Evolutionary conservation across 2,113 vertebrate genomes (phyloP), one percentile per base, ranked within the genome.

Genomic region (Puntigrus tetrazona): DNA sequence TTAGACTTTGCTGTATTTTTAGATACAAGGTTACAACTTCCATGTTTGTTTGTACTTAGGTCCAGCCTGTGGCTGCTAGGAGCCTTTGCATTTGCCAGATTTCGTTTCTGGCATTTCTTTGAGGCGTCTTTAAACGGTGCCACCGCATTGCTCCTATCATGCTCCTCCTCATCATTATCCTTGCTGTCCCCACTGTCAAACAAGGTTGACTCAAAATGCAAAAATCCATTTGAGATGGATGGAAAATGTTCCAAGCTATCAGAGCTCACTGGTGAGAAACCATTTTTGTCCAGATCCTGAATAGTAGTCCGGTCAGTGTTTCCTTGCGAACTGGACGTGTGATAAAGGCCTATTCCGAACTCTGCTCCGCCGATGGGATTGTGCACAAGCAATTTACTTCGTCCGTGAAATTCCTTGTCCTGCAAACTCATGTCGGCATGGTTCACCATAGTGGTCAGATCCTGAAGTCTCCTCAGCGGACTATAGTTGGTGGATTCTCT

Each of bases 381-480:
- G 18, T 91, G 89, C 74, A 89, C 90, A 86, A 82, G 93, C 50
- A 93, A 86, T 86, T 87, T 90, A 81, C 87, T 89, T 50, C 86
- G 85, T 7, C 88, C 78, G 25, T 86, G 89, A 43, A 85, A 87
- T 78, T 93, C 91, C 70, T 87, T 87, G 16, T 93, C 90, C 20
- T 74, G 85, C 57, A 90, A 74, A 27, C 85, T 87, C 84, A 88
- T 75, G 18, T 92, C 90, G 0, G 91, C 77, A 91, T 94, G 94
- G 93, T 91, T 94, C 91, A 96, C 95, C 93, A 94, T 95, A 89
- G 95, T 93, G 90, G 95, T 95, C 85, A 96, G 91, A 92, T 96
- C 95, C 91, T 96, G 96, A 83, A 96, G 94, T 91, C 92, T 95
- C 90, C 94, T 95, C 88, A 96, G 91, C 1, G 96, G 96, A 91